A percentile compares a stretch with the other conserved stretches of the same genome.
Conservation (phyloP, 2,888 invertebrate genomes). For the Heliothis peltigera region DNA sequence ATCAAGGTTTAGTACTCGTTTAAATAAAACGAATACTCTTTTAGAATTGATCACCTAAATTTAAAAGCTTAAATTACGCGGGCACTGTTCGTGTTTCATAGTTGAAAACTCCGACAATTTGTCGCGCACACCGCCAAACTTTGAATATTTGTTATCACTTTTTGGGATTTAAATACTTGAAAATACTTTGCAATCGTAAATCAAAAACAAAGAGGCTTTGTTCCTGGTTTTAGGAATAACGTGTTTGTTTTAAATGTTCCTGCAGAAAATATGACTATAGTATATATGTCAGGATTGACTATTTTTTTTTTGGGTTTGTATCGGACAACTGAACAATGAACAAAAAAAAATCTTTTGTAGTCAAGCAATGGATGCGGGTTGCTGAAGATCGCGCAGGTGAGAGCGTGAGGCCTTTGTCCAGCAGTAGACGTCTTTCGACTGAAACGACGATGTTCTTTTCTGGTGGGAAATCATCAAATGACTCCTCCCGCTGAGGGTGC, state of each 20-base stretch:
- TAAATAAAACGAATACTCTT: slow-evolving; percentile 27
- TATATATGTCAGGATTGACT: not conserved
- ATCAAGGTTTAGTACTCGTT: not conserved
- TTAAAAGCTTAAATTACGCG: slow-evolving; percentile 39
- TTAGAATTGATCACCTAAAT: slow-evolving; percentile 37
- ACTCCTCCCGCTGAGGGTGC: no score
- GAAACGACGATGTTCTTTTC: no score
- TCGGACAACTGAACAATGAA: no score
- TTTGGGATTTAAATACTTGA: slow-evolving; percentile 54
- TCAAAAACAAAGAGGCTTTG: slow-evolving; percentile 52
- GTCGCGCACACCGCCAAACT: slow-evolving; percentile 52
- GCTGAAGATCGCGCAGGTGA: no score
- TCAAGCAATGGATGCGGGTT: no score
- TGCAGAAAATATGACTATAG: not conserved
- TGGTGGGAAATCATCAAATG: no score
- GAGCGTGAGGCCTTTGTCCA: no score
- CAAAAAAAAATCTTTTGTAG: no score
- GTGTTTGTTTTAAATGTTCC: slow-evolving; percentile 10
- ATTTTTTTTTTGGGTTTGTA: no score
- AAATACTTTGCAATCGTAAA: slow-evolving; percentile 52
- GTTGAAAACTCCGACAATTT: slow-evolving; percentile 53
- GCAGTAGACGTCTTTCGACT: no score
- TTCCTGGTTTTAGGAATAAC: slow-evolving; percentile 29
- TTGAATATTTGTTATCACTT: slow-evolving; percentile 62
- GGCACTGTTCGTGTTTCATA: slow-evolving; percentile 44